Percentiles rank a stretch among this genome's conserved stretches.
phyloP scores from a whole-genome alignment of 2,888 invertebrate genomes.

The Caprella mutica region DNA sequence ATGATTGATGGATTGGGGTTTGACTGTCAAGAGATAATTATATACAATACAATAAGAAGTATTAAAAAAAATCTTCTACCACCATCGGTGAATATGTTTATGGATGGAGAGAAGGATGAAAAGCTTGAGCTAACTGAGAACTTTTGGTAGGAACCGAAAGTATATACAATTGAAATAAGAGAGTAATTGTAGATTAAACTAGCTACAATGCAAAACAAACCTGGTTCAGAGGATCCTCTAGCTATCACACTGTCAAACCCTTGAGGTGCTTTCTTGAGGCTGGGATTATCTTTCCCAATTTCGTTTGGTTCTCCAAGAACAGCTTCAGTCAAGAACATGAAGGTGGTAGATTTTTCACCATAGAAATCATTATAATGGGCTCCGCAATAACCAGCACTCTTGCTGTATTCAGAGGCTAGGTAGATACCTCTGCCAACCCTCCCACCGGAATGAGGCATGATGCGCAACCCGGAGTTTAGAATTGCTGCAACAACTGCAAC shows the following conservation, averaged over 20 bases:
- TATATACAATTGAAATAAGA: too few relatives aligned
- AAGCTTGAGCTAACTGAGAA: too few relatives aligned
- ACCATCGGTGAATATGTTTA: too few relatives aligned
- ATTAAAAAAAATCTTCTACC: too few relatives aligned
- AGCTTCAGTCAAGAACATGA: constrained; percentile 45
- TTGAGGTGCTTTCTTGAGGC: constrained; percentile 39
- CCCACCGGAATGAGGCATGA: constrained; percentile 45
- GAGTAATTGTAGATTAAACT: too few relatives aligned
- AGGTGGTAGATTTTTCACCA: constrained; percentile 36
- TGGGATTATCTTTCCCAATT: constrained; percentile 38
- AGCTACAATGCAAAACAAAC: constrained; percentile 8
- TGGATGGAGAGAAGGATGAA: too few relatives aligned
- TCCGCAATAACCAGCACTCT: constrained; percentile 43
- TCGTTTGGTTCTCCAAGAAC: constrained; percentile 41
- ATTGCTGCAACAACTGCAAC: constrained; percentile 45
- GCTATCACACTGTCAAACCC: constrained; percentile 36
- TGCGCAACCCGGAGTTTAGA: constrained; percentile 42
- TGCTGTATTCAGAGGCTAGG: constrained; percentile 43
- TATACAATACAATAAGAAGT: too few relatives aligned
- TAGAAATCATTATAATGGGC: too few relatives aligned
- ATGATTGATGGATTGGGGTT: too few relatives aligned
- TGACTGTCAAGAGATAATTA: too few relatives aligned
- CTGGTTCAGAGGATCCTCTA: constrained; percentile 21
- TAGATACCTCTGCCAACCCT: constrained; percentile 43
- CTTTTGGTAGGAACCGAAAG: too few relatives aligned